Evolutionary conservation across 1,140 invertebrate genomes (phyloP), one percentile per base, ranked within the genome.

Genomic region (Papilio dardanus): DNA sequence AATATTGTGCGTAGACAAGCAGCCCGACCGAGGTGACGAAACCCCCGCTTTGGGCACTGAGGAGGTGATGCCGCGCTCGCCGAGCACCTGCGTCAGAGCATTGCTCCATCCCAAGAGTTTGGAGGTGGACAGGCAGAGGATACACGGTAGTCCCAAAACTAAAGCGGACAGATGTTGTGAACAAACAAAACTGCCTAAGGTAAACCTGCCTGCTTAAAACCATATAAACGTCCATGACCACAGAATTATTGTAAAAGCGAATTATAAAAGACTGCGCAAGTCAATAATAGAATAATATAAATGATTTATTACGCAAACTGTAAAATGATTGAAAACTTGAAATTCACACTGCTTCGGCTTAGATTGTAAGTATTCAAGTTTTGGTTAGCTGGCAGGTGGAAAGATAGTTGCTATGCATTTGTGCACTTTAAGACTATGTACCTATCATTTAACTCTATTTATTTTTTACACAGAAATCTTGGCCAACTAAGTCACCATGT

Each of bases 61-160:
- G 10, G 67, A 69, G n/a, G 28, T 10, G n/a, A 69, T 69, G 67
- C 35, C 31, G 2, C 31, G 21, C 8, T 8, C 19, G 1, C 31
- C 67, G 4, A 69, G 24, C 8, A 69, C n/a, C 12, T 69, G 67
- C 21, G 67, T 69, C 2, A 40, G 12, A 69, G 14, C 33, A 14
- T 10, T 69, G 7, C 67, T 69, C 33, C 67, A 69, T 69, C 67
- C 67, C 19, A 69, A 69, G 67, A 40, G 42, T 21, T 35, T 69
- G 1, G 67, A 69, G 33, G 42, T 69, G 35, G 67, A 69, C 4
- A 69, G 67, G 42, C 31, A 69, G 7, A 69, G 42, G 19, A 40
- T 69, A 42, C 67, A 69, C 19, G 35, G 21, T 6, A 66, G 54
- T 5, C 54, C 54, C 21, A 62, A 62, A 62, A 14, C 10, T 28